Evolutionary conservation across 2,797 vertebrate genomes (phyloP).

Genomic region (Tangara arthus): DNA sequence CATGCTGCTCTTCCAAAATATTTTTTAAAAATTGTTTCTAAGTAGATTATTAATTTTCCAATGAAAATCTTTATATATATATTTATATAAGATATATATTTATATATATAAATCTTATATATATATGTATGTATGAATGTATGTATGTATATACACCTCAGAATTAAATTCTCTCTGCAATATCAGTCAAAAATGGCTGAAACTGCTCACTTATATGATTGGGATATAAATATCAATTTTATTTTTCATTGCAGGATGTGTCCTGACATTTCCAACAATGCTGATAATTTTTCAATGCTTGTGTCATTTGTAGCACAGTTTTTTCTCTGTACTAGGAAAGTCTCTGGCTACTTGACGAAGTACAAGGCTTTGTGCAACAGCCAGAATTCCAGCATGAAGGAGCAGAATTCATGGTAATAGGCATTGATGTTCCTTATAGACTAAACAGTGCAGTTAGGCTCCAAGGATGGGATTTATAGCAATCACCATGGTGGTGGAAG

Average conservation of each 20-base stretch:
- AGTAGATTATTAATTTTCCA: slow-evolving; percentile 34
- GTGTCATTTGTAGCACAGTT: neutral
- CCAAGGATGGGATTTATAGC: neutral
- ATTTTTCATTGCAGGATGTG: slow-evolving; percentile 60
- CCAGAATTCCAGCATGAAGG: neutral
- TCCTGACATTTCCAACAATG: slow-evolving; percentile 59
- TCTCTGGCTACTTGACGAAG: neutral
- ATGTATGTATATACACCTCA: neutral
- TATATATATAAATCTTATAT: neutral
- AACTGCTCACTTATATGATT: neutral
- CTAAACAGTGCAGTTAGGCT: neutral
- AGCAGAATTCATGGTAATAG: neutral
- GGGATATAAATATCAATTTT: neutral
- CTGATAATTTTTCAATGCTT: slow-evolving; percentile 41
- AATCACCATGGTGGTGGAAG: neutral
- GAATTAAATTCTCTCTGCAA: slow-evolving; percentile 44
- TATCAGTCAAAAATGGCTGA: slow-evolving; percentile 45
- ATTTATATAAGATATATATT: too few species aligned
- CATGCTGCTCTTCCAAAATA: slow-evolving; percentile 1
- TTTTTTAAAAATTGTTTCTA: neutral
- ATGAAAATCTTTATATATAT: neutral
- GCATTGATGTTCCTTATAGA: neutral
- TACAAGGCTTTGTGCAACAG: neutral
- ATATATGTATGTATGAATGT: neutral
- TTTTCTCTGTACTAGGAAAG: slow-evolving; percentile 26